These are phyloP conservation scores for Callopanchax toddi DNA, from an alignment of 2,113 vertebrate species.

Conservation along the genomic window DNA sequence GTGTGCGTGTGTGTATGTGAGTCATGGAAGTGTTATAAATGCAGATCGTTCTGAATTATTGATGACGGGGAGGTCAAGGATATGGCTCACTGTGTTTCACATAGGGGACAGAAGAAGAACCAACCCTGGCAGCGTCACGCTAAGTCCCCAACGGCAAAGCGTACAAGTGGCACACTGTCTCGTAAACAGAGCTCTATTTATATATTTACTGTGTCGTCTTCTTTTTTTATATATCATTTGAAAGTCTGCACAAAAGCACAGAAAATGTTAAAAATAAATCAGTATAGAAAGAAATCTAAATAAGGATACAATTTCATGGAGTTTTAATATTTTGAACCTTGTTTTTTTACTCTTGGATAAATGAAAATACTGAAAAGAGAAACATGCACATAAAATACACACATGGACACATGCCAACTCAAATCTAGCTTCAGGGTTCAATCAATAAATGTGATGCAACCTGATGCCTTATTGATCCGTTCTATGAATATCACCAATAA, in stretches of 20 bases:
- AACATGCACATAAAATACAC: too few relatives aligned
- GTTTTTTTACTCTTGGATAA: too few relatives aligned
- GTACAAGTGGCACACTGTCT: constrained; percentile 7
- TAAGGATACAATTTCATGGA: background rate
- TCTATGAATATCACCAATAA: constrained; percentile 9
- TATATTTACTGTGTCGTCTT: background rate
- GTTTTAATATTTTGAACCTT: background rate
- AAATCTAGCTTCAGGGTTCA: constrained; percentile 23
- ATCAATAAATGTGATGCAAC: constrained; percentile 29
- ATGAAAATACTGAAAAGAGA: too few relatives aligned
- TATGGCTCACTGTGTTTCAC: constrained; percentile 30
- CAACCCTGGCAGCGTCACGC: constrained; percentile 25
- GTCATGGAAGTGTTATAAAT: constrained; percentile 51
- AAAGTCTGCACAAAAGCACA: background rate
- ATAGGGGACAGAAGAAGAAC: constrained; percentile 15
- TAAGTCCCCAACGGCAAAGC: constrained; percentile 11
- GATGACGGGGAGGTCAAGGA: constrained; percentile 67
- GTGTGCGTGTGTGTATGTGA: too few relatives aligned
- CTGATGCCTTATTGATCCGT: constrained; percentile 37
- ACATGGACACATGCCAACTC: background rate
- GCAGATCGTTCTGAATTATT: constrained; percentile 74
- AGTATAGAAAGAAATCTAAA: background rate
- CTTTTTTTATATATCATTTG: background rate
- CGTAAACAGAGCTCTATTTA: background rate
- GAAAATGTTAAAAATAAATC: background rate